Evolutionary conservation across 2,113 vertebrate genomes (phyloP).

Genomic region (Nicator chloris): DNA sequence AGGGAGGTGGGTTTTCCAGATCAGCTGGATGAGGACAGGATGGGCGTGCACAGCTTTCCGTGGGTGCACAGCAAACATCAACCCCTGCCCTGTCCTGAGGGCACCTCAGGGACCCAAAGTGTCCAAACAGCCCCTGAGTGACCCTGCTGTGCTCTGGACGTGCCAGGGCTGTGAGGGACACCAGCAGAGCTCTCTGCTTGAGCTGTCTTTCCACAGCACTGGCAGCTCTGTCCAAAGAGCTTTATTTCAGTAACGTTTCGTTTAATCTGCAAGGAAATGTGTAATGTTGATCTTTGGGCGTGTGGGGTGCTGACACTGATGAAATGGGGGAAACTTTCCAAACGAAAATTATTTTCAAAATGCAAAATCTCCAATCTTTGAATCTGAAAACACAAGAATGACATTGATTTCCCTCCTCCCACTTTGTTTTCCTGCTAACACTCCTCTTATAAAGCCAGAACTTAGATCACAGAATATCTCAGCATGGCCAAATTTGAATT

Average conservation of each 20-base stretch:
- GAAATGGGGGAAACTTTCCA: not conserved
- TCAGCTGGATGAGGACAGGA: not conserved
- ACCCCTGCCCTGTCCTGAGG: not conserved
- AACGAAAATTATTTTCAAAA: not conserved
- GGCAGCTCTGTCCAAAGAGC: not conserved
- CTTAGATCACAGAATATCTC: not conserved
- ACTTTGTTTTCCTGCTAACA: not conserved
- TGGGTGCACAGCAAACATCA: not conserved
- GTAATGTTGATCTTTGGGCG: not conserved
- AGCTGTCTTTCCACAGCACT: not conserved
- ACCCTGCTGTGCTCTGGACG: not conserved
- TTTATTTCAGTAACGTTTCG: not conserved
- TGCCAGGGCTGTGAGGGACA: not conserved
- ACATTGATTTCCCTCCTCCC: not conserved
- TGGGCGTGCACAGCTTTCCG: rapidly evolving
- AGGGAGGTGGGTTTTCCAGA: not conserved
- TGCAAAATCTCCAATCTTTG: not conserved
- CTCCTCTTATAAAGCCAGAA: not conserved
- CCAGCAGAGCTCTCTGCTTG: not conserved
- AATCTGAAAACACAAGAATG: not conserved
- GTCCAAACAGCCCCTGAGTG: not conserved
- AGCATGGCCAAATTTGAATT: not conserved
- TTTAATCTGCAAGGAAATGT: not conserved
- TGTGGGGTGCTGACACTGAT: not conserved
- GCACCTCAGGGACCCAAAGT: not conserved